Percentiles rank a stretch among this genome's conserved stretches.
Evolutionary conservation across 1,140 invertebrate genomes (phyloP).

Genomic region (Atta colombica): DNA sequence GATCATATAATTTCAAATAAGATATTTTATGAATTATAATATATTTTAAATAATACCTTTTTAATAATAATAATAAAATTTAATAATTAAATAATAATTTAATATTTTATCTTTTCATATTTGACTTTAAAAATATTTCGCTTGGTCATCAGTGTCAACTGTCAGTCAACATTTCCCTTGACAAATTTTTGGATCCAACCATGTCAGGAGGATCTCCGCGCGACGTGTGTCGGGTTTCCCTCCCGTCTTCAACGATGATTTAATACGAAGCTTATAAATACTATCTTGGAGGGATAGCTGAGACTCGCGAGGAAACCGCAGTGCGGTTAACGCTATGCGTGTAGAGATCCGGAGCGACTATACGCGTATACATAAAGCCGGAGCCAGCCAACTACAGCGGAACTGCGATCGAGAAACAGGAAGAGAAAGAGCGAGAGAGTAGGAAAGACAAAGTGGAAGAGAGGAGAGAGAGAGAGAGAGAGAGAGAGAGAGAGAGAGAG

Average conservation of each 20-base stretch:
- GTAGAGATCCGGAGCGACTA: conserved; percentile 76
- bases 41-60: too few species aligned
- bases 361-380: conserved; percentile 42
- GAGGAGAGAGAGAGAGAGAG: not conserved
- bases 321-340: conserved; percentile 82
- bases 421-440: not conserved
- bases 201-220: not conserved
- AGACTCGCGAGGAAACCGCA: conserved; percentile 77
- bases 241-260: conserved; percentile 72
- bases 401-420: conserved; percentile 1
- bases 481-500: not conserved
- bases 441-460: too few species aligned
- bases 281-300: conserved; percentile 67
- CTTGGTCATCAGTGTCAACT: too few species aligned
- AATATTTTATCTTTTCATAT: too few species aligned
- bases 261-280: conserved; percentile 75
- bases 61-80: too few species aligned
- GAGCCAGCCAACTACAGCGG: conserved; percentile 9
- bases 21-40: too few species aligned
- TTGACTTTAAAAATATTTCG: too few species aligned
- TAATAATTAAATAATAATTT: too few species aligned
- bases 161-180: too few species aligned
- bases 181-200: too few species aligned
- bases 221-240: not conserved
- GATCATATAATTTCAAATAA: too few species aligned